Conservation (phyloP, 1,140 invertebrate genomes). For the Dreissena polymorpha region DNA sequence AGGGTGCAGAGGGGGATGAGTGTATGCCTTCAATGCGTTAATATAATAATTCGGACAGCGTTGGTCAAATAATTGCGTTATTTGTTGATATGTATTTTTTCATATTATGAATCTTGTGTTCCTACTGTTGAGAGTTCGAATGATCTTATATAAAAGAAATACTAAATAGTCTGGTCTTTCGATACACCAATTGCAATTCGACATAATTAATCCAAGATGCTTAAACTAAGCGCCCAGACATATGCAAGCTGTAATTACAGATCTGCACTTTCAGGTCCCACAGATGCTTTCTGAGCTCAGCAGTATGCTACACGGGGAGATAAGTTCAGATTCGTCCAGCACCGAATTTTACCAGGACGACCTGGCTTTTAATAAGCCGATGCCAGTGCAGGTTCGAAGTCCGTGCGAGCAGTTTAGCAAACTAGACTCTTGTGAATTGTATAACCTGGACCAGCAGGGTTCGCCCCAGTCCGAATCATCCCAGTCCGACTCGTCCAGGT, state of each 20-base stretch:
- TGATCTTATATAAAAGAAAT: too few relatives aligned
- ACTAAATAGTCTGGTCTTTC: too few relatives aligned
- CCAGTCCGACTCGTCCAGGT: too few relatives aligned
- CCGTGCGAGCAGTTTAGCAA: background rate
- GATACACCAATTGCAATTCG: too few relatives aligned
- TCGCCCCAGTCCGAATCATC: too few relatives aligned
- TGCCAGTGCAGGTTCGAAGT: background rate
- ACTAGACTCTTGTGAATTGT: background rate
- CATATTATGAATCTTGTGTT: too few relatives aligned
- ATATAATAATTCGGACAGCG: too few relatives aligned
- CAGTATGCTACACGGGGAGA: constrained; percentile 5
- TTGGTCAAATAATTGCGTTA: too few relatives aligned
- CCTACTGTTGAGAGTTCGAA: too few relatives aligned
- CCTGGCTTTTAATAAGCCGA: constrained; percentile 9
- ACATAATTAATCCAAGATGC: background rate
- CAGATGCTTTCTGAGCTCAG: constrained; percentile 18
- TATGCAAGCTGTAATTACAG: background rate
- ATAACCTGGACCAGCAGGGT: background rate
- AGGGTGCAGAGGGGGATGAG: too few relatives aligned
- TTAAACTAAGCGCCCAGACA: background rate
- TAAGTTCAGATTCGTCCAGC: background rate
- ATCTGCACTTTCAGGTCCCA: constrained; percentile 13
- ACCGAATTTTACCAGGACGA: constrained; percentile 29
- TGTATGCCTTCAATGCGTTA: too few relatives aligned
- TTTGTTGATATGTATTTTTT: too few relatives aligned